phyloP scores from a whole-genome alignment of 2,888 invertebrate genomes.

The Spilosoma lubricipeda region DNA sequence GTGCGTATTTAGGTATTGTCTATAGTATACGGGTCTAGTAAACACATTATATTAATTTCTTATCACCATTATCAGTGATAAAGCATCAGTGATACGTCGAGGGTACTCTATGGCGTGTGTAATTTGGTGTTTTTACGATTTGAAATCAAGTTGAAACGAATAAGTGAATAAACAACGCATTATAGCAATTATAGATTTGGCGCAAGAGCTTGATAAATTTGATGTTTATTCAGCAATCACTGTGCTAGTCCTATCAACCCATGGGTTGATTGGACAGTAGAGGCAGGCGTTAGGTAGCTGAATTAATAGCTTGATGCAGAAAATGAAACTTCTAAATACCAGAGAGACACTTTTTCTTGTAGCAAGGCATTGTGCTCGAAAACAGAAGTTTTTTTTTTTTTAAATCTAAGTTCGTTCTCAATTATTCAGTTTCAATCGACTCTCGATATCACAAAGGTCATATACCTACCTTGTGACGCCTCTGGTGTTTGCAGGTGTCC shows the following conservation, averaged over 20 bases:
- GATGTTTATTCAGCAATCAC: not conserved
- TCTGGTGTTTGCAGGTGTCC: too few species aligned
- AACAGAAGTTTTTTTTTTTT: too few species aligned
- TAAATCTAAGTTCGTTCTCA: too few species aligned
- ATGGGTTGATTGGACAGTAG: too few species aligned
- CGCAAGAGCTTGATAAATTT: too few species aligned
- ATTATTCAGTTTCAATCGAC: too few species aligned
- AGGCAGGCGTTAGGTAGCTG: not conserved
- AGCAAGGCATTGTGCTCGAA: too few species aligned
- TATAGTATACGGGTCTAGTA: conserved; percentile 28
- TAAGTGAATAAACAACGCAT: not conserved
- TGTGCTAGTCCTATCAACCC: not conserved
- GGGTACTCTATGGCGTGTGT: conserved; percentile 18
- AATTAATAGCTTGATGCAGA: too few species aligned
- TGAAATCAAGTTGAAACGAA: conserved; percentile 6
- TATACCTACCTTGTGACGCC: too few species aligned
- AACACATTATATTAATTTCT: conserved; percentile 54
- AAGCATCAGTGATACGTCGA: conserved; percentile 43
- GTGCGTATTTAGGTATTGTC: not conserved
- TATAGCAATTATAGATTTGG: not conserved
- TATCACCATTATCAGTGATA: conserved; percentile 52
- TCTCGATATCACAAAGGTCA: too few species aligned
- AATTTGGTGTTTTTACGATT: conserved; percentile 18
- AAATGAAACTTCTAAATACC: too few species aligned
- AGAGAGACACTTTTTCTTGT: too few species aligned